phyloP scores from a whole-genome alignment of 2,797 vertebrate species.

The Menidia menidia region DNA sequence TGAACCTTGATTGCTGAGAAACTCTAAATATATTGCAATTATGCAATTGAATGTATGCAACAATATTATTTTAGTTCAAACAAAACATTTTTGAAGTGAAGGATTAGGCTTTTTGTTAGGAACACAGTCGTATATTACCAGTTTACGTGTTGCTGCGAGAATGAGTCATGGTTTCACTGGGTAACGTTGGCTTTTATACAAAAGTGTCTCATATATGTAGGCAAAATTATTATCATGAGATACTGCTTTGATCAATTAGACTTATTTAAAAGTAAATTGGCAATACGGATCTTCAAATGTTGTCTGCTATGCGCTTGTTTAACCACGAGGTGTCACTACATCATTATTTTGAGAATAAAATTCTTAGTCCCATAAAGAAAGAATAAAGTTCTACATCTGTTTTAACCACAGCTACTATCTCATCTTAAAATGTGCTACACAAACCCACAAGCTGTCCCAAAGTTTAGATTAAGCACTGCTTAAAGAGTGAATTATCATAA shows the following conservation, averaged over 20 bases:
- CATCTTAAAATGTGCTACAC: not conserved
- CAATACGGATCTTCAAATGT: not conserved
- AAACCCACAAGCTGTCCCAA: not conserved
- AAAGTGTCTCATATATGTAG: not conserved
- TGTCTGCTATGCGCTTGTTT: not conserved
- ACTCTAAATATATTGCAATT: not conserved
- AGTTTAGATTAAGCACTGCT: not conserved
- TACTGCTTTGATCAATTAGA: not conserved
- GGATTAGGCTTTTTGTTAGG: not conserved
- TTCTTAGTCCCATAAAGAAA: too few species aligned
- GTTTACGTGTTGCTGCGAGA: not conserved
- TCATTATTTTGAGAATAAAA: too few species aligned
- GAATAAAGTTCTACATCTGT: too few species aligned
- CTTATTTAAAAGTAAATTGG: not conserved
- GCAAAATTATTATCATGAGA: not conserved
- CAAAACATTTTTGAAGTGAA: not conserved
- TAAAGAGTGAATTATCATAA: not conserved
- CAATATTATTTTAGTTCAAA: not conserved
- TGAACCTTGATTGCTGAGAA: slow-evolving; percentile 42
- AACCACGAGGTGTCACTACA: slow-evolving; percentile 71
- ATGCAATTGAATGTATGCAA: not conserved
- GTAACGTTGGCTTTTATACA: not conserved
- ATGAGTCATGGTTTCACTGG: not conserved
- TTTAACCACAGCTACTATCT: too few species aligned
- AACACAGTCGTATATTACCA: not conserved